Base-by-base conservation (phyloP, 2,113 vertebrate species). In the Scomber japonicus region DNA sequence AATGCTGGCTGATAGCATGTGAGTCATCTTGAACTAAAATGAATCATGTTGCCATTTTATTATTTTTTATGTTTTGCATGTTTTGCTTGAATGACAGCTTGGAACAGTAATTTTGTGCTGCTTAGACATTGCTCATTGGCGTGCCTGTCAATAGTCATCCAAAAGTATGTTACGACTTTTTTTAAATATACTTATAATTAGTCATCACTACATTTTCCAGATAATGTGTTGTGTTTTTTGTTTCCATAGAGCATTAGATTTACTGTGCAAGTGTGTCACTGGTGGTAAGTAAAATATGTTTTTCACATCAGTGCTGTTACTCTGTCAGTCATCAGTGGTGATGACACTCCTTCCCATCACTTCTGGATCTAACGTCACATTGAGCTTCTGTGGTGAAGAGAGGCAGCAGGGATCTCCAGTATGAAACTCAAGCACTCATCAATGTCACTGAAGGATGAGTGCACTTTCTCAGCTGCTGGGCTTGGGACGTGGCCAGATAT, bases 391-490 rank as follows among this genome's bases (percentile, higher is more conserved):
- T 71, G 88, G 82, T 71, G 74, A 75, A 83, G 69, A 24, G 83
- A 64, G 57, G 74, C 66, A 54, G 69, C 82, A 44, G 72, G 79
- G 89, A 77, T 80, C 87, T 90, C 75, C 86, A 53, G 30, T 21
- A 50, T 74, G 45, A 84, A 73, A 46, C 9, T 69, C 75, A 87
- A 60, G 72, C 71, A 63, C 69, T 80, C 45, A 11, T 80, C 60
- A 76, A 83, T 72, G 82, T 86, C 89, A 85, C 78, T 67, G 80
- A 82, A 55, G 77, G 71, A 86, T 57, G 67, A 78, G 79, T 71
- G 24, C 46, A 90, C 84, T 86, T 61, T 64, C 87, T 93, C 89
- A 87, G 83, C 89, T 92, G 89, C 85, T 88, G 50, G 82, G 78
- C 45, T 68, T 84, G 78, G 83, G 74, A 65, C 17, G 16, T 49